These are phyloP conservation scores for Pyrrhia umbra DNA, from an alignment of 2,888 invertebrate genomes.

Conservation along the genomic window DNA sequence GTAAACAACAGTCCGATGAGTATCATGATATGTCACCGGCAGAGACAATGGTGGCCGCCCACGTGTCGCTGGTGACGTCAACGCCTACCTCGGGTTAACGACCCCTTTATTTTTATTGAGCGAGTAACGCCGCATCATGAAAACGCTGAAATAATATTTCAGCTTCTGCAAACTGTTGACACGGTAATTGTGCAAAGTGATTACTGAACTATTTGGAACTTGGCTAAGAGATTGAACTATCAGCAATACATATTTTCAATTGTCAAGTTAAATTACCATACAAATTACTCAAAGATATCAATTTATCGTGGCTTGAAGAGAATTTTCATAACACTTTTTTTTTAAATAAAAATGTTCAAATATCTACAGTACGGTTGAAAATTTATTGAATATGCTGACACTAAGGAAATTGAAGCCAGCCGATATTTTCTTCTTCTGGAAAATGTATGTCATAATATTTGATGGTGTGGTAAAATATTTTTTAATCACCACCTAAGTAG, in stretches of 20 bases:
- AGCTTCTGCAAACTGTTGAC: slow-evolving; percentile 4
- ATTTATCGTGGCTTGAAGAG: background rate
- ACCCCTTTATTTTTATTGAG: slow-evolving; percentile 68
- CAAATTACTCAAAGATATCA: background rate
- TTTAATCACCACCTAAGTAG: no score
- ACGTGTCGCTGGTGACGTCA: slow-evolving; percentile 47
- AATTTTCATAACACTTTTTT: no score
- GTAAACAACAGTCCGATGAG: slow-evolving; percentile 27
- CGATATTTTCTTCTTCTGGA: no score
- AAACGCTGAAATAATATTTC: slow-evolving; percentile 29
- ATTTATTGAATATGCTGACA: no score
- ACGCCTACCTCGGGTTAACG: slow-evolving; percentile 60
- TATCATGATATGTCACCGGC: slow-evolving; percentile 53
- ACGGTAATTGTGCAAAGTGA: background rate
- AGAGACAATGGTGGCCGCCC: slow-evolving; percentile 45
- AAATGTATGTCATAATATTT: no score
- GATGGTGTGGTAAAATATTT: no score
- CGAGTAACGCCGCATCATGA: slow-evolving; percentile 24
- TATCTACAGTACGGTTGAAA: no score
- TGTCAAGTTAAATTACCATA: background rate
- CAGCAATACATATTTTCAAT: no score
- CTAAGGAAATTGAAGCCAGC: no score
- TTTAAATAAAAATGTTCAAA: no score
- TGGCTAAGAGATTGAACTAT: no score
- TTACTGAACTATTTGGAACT: background rate